Conservation (phyloP, 2,113 vertebrate genomes). For the Phasianus colchicus region DNA sequence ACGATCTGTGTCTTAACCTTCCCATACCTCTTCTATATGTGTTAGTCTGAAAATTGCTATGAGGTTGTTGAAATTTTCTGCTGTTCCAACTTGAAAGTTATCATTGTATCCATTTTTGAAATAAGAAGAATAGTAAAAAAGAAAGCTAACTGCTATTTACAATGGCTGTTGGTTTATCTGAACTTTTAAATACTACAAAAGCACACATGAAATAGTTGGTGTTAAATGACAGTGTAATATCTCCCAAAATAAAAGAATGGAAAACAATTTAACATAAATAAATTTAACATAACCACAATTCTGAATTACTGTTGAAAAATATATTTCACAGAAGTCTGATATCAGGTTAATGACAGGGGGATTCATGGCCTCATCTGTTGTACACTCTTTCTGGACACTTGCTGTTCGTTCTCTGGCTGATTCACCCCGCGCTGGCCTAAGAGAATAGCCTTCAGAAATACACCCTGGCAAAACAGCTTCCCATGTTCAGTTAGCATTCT, state of each 20-base stretch:
- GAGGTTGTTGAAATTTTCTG: neutral
- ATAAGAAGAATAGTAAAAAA: neutral
- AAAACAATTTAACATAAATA: neutral
- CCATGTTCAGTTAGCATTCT: neutral
- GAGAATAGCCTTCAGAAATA: neutral
- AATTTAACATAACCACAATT: neutral
- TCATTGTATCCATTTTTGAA: neutral
- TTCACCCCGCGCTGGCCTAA: neutral
- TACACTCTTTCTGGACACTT: rapidly evolving
- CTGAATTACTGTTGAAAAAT: neutral
- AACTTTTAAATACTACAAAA: neutral
- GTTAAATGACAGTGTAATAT: neutral
- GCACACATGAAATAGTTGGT: neutral
- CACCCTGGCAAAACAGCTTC: neutral
- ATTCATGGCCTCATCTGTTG: rapidly evolving
- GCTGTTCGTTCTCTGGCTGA: neutral
- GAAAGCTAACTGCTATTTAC: neutral
- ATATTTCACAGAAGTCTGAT: neutral
- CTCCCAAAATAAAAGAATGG: neutral
- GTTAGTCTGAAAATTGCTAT: neutral
- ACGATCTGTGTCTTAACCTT: neutral
- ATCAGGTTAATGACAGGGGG: neutral
- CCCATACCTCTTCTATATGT: neutral
- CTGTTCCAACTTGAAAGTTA: neutral
- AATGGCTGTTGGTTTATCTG: neutral